Percentiles rank a stretch among this genome's conserved stretches.
phyloP scores from a whole-genome alignment of 2,888 invertebrate species.

The Allygus modestus region DNA sequence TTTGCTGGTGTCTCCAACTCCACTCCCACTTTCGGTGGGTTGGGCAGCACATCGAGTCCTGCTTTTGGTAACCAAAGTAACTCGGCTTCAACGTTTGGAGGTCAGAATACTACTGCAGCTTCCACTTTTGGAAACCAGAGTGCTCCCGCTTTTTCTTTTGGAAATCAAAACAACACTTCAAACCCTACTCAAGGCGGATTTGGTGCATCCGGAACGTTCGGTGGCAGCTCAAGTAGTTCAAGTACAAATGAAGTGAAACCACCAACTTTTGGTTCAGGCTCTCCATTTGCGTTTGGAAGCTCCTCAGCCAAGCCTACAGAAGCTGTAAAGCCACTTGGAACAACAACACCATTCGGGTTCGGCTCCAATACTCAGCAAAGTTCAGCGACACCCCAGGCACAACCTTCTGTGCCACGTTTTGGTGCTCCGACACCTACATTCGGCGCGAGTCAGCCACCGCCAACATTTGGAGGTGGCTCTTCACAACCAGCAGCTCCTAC shows the following conservation, averaged over 20 bases:
- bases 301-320: slow-evolving; percentile 11
- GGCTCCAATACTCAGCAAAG: slow-evolving; percentile 10
- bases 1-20: background rate
- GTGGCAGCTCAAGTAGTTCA: slow-evolving; percentile 36
- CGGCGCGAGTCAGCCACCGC: background rate
- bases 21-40: slow-evolving; percentile 11
- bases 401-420: slow-evolving; percentile 43
- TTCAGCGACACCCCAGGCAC: background rate
- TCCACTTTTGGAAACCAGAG: slow-evolving; percentile 40
- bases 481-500: slow-evolving; percentile 16
- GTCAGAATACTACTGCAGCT: slow-evolving; percentile 23
- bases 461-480: slow-evolving; percentile 16
- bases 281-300: slow-evolving; percentile 44
- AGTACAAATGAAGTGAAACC: slow-evolving; percentile 28
- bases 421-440: slow-evolving; percentile 19
- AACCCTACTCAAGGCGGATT: slow-evolving; percentile 3
- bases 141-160: slow-evolving; percentile 27
- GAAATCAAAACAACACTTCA: slow-evolving; percentile 31
- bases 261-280: slow-evolving; percentile 18
- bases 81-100: slow-evolving; percentile 31
- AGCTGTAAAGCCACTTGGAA: slow-evolving; percentile 3
- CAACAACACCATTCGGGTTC: slow-evolving; percentile 22
- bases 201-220: slow-evolving; percentile 14
- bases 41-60: background rate
- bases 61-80: slow-evolving; percentile 41